These are phyloP conservation scores for Botrylloides violaceus DNA, from an alignment of 23 tunicate species.

Conservation along the genomic window DNA sequence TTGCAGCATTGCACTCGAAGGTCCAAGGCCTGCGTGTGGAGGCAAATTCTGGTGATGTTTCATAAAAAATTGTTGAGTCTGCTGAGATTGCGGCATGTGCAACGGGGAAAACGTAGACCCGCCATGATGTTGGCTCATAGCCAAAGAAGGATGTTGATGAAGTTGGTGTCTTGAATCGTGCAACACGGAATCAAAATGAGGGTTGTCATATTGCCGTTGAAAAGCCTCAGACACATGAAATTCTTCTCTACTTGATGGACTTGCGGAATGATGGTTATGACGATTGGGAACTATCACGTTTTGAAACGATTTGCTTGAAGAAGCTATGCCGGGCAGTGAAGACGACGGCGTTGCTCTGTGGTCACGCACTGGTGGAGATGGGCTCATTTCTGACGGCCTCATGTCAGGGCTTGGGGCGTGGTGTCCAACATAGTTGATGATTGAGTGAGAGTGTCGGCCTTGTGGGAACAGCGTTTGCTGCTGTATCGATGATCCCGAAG, in stretches of 20 bases:
- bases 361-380: slow-evolving; percentile 26
- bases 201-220: slow-evolving; percentile 6
- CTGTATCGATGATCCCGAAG: neutral
- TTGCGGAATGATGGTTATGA: slow-evolving; percentile 8
- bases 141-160: slow-evolving; percentile 4
- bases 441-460: slow-evolving; percentile 14
- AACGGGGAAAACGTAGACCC: neutral
- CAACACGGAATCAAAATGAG: slow-evolving; percentile 3
- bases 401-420: slow-evolving; percentile 21
- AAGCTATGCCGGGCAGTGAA: slow-evolving; percentile 3
- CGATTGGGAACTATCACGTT: neutral
- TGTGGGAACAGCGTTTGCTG: slow-evolving; percentile 19
- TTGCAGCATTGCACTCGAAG: neutral
- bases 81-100: slow-evolving; percentile 13
- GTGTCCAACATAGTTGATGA: slow-evolving; percentile 23
- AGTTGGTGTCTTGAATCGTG: neutral
- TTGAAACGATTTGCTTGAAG: slow-evolving; percentile 4
- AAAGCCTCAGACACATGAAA: neutral
- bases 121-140: slow-evolving; percentile 3
- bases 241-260: slow-evolving; percentile 14
- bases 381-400: slow-evolving; percentile 14
- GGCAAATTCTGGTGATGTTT: neutral
- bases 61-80: neutral
- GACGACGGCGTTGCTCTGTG: slow-evolving; percentile 22
- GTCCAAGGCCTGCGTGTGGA: neutral